Evolutionary conservation across 2,888 invertebrate species (phyloP).

Genomic region (Cheilosia scutellata): DNA sequence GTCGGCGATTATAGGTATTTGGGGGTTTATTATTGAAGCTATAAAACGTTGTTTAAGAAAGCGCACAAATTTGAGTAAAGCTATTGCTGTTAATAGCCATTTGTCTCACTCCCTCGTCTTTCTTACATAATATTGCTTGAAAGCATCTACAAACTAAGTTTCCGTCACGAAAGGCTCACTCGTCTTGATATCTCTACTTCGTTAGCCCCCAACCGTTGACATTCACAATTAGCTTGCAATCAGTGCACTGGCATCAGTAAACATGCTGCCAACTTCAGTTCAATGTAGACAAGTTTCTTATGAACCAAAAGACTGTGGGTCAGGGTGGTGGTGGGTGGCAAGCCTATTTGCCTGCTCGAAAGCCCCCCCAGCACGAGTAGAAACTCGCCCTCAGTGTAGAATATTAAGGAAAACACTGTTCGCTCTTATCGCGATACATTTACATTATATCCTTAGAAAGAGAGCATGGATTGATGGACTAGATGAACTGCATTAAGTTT

Average conservation of each 20-base stretch:
- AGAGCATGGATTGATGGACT: constrained; percentile 4
- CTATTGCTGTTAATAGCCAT: too few species aligned
- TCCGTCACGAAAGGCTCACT: constrained; percentile 42
- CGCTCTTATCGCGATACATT: constrained; percentile 18
- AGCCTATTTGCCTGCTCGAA: constrained; percentile 53
- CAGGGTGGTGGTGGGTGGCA: constrained; percentile 18
- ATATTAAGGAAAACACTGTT: constrained; percentile 12
- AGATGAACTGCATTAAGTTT: constrained; percentile 56
- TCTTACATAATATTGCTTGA: neutral
- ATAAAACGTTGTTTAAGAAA: too few species aligned
- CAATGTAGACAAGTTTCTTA: constrained; percentile 59
- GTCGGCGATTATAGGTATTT: too few species aligned
- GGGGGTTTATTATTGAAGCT: too few species aligned
- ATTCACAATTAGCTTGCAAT: constrained; percentile 67
- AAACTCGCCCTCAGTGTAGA: neutral
- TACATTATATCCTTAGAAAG: constrained; percentile 21
- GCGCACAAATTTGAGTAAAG: too few species aligned
- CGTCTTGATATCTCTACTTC: constrained; percentile 26
- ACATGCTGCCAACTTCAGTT: constrained; percentile 66
- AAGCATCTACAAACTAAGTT: constrained; percentile 16
- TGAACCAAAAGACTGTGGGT: constrained; percentile 16
- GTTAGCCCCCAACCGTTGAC: constrained; percentile 44
- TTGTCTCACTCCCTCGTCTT: neutral
- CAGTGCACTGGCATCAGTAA: constrained; percentile 68
- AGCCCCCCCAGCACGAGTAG: neutral